Conservation (phyloP, 2,113 vertebrate genomes). For the Pteronura brasiliensis region DNA sequence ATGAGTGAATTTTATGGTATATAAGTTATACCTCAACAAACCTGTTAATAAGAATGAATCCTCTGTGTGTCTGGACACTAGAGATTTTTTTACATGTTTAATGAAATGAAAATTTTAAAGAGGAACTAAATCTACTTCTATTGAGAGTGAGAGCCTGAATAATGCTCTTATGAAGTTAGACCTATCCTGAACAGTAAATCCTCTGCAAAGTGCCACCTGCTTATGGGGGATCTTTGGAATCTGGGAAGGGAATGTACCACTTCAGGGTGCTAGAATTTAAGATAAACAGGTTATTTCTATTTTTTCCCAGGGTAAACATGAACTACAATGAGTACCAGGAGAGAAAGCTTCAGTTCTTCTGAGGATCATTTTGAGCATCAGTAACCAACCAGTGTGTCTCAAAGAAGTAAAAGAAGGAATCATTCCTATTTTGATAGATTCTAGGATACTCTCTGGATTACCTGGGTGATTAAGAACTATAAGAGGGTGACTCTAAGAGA, state of each 20-base stretch:
- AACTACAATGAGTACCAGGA: neutral
- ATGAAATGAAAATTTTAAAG: neutral
- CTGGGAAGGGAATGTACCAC: neutral
- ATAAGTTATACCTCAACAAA: neutral
- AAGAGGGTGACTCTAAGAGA: neutral
- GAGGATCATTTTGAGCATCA: neutral
- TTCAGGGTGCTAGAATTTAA: neutral
- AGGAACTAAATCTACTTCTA: neutral
- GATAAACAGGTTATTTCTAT: neutral
- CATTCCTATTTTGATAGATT: neutral
- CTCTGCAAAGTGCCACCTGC: neutral
- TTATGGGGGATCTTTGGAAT: neutral
- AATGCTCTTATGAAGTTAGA: neutral
- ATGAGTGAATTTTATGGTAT: neutral
- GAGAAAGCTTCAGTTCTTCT: neutral
- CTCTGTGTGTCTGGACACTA: neutral
- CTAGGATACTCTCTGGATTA: neutral
- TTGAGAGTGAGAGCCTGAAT: neutral
- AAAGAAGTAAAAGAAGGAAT: neutral
- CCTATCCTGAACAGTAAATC: neutral
- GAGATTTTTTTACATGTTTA: neutral
- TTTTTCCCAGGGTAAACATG: neutral
- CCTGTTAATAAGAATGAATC: neutral
- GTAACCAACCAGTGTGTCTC: neutral
- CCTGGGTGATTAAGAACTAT: neutral